Evolutionary conservation across 2,888 invertebrate species (phyloP).

Genomic region (Pterobdella sp.): DNA sequence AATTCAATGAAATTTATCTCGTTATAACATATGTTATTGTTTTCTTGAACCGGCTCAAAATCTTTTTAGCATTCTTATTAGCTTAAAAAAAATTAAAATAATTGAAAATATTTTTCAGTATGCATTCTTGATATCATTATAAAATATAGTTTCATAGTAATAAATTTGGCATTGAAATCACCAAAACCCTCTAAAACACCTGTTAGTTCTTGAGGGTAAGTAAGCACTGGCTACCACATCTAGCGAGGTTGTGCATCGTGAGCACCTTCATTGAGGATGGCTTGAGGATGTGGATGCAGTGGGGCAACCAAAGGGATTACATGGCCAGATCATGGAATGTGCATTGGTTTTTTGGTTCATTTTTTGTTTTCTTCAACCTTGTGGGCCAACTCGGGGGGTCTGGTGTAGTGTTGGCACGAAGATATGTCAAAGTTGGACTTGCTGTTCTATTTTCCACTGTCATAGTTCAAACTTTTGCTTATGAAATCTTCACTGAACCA

Average conservation of each 20-base stretch:
- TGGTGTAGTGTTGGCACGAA: slow-evolving; percentile 84
- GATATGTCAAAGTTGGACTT: slow-evolving; percentile 66
- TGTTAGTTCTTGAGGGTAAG: slow-evolving; percentile 78
- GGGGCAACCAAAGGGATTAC: slow-evolving; percentile 91
- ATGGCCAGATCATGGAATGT: slow-evolving; percentile 90
- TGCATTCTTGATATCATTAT: too few relatives aligned
- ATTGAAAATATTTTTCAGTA: too few relatives aligned
- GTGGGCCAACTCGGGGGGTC: slow-evolving; percentile 92
- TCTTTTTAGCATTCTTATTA: too few relatives aligned
- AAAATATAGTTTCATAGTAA: too few relatives aligned
- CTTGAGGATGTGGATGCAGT: slow-evolving; percentile 97
- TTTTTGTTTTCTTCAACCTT: slow-evolving; percentile 91
- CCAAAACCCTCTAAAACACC: not conserved
- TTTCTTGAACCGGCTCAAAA: too few relatives aligned
- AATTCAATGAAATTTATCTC: too few relatives aligned
- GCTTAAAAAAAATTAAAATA: too few relatives aligned
- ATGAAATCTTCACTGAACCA: not conserved
- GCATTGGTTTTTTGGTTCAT: slow-evolving; percentile 82
- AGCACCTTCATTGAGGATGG: slow-evolving; percentile 99
- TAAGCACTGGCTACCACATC: slow-evolving; percentile 79
- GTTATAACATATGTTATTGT: too few relatives aligned
- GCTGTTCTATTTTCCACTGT: slow-evolving; percentile 90
- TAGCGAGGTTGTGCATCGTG: slow-evolving; percentile 89
- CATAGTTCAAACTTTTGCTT: slow-evolving; percentile 59
- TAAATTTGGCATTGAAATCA: not conserved